Percentiles rank a stretch among this genome's conserved stretches.
These are phyloP conservation scores for Epizoanthus scotinus DNA, from an alignment of 92 coral and sea anemone genomes.

Conservation along the genomic window DNA sequence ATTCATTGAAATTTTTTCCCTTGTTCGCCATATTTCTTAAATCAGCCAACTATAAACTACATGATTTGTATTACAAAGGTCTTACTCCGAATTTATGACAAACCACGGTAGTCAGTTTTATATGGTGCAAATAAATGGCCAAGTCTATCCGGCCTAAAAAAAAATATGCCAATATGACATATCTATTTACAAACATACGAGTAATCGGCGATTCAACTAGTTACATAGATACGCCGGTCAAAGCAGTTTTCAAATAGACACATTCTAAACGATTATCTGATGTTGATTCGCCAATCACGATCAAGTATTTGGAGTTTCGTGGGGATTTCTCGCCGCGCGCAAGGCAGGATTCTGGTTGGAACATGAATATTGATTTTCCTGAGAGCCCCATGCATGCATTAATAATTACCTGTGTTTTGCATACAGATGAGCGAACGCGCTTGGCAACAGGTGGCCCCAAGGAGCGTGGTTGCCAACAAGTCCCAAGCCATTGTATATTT, in stretches of 20 bases:
- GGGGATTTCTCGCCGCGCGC: constrained; percentile 33
- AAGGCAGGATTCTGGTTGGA: background rate
- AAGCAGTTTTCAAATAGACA: constrained; percentile 30
- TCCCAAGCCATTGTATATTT: constrained; percentile 49
- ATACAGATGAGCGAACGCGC: constrained; percentile 79
- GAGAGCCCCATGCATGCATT: constrained; percentile 56
- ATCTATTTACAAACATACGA: constrained; percentile 13
- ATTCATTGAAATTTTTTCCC: background rate
- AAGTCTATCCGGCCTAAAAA: background rate
- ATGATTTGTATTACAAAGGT: background rate
- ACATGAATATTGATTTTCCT: constrained; percentile 63
- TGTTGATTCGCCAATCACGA: constrained; percentile 22
- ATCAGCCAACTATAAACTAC: background rate
- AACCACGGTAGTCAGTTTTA: background rate
- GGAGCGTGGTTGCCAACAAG: constrained; percentile 61
- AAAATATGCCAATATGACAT: background rate
- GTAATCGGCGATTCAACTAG: background rate
- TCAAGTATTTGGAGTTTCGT: background rate
- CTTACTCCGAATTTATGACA: background rate
- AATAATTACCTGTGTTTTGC: constrained; percentile 84
- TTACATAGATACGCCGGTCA: constrained; percentile 34
- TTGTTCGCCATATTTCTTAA: background rate
- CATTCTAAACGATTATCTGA: constrained; percentile 8
- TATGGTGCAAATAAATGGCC: background rate
- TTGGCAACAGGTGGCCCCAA: constrained; percentile 92